Evolutionary conservation across 1,140 invertebrate species (phyloP).

Genomic region (Oncopeltus fasciatus): DNA sequence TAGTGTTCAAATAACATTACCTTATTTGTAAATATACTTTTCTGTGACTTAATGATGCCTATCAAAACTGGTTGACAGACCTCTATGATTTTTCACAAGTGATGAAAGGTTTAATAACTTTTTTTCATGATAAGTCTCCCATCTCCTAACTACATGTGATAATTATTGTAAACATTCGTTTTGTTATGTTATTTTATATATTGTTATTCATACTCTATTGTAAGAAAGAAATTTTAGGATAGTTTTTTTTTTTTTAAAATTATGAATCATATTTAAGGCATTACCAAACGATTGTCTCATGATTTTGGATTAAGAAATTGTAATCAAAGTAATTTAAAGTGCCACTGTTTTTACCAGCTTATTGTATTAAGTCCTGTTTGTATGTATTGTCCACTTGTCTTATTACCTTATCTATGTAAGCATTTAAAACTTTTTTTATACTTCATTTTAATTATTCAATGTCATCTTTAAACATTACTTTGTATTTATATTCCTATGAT

Average conservation of each 20-base stretch:
- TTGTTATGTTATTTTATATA: background rate
- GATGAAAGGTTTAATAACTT: no score
- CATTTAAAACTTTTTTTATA: background rate
- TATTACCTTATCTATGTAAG: background rate
- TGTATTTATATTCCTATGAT: background rate
- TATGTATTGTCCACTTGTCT: background rate
- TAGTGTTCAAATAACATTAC: no score
- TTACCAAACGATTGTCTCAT: background rate
- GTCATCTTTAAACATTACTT: background rate
- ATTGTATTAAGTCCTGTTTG: background rate
- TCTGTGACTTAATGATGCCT: no score
- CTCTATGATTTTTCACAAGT: no score
- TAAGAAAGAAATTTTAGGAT: no score
- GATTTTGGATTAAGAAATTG: background rate
- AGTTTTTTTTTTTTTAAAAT: no score
- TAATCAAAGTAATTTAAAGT: conserved; percentile 5
- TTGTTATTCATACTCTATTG: background rate
- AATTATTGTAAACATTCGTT: background rate
- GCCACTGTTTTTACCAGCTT: background rate
- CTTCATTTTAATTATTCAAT: background rate
- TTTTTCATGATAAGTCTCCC: no score
- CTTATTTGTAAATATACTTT: no score
- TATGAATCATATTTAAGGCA: background rate
- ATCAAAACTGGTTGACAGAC: no score
- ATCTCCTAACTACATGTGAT: background rate